Base-by-base conservation (phyloP, 2,888 invertebrate species). In the Meiosimyza decipiens region DNA sequence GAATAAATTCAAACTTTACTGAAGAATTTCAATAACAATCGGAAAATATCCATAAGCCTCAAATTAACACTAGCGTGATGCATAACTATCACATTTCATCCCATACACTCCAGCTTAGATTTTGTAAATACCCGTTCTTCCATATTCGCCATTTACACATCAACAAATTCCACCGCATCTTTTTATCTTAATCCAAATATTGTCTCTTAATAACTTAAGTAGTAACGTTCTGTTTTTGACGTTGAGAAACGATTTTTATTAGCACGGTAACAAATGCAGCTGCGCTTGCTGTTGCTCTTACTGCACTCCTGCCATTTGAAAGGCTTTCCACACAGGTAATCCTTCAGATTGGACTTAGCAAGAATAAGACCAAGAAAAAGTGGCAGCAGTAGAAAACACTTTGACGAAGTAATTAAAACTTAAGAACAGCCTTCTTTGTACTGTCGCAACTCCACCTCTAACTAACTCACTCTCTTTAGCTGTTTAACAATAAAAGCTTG, bases 391-490 rank as follows among this genome's bases (percentile, higher is more conserved):
- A 64, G 50, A 74, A 73, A 72, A 73, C 63, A 73, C 68, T 77
- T 75, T 72, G 73, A 69, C 73, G 74, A 81, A 81, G 82, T 83
- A 84, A 84, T 84, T 84, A 82, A 83, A 82, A 79, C 75, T 75
- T 76, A 80, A 79, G 54, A 33, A 16, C 51, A 15, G 50, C 50
- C 50, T 59, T 28, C 28, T 28, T 28, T 50, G 40, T 11, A 4
- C n/a, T 62, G 7, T 15, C 2, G 57, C 6, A 9, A 54, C 16
- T 16, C n/a, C 55, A n/a, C 9, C 11, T 16, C 11, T 18, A 22
- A n/a, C 16, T 50, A 18, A 15, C 12, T 51, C 13, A 22, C 51
- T 52, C 22, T 12, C 28, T 2, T 33, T 12, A 47, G 50, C 54
- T 70, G 22, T 66, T 40, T 40, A 40, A 40, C 40, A 40, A 40